Percentiles rank a stretch among this genome's conserved stretches.
phyloP scores from a whole-genome alignment of 1,140 invertebrate species.

The Chrysoperla carnea region DNA sequence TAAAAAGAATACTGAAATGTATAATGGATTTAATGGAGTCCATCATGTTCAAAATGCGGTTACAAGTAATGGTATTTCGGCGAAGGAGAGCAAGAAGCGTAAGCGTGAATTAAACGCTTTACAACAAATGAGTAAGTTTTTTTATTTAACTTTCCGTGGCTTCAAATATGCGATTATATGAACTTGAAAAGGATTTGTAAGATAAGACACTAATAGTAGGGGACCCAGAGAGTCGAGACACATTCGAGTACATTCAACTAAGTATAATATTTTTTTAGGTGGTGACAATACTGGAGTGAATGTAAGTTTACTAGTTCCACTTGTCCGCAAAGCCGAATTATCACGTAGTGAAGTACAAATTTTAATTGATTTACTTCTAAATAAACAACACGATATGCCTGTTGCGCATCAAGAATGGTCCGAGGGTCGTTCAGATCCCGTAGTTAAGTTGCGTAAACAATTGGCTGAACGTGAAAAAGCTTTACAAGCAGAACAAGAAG shows the following conservation, averaged over 20 bases:
- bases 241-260: too few species aligned
- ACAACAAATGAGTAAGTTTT: constrained; percentile 27
- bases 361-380: constrained; percentile 70
- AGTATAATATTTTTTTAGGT: too few species aligned
- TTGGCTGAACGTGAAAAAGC: constrained; percentile 63
- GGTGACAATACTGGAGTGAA: constrained; percentile 40
- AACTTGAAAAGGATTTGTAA: too few species aligned
- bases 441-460: constrained; percentile 71
- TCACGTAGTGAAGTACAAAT: constrained; percentile 73
- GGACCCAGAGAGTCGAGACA: too few species aligned
- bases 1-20: too few species aligned
- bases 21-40: too few species aligned
- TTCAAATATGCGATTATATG: too few species aligned
- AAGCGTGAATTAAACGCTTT: constrained; percentile 30
- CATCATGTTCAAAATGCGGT: too few species aligned
- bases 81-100: constrained; percentile 30
- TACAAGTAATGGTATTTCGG: neutral
- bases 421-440: constrained; percentile 69
- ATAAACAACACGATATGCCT: constrained; percentile 65
- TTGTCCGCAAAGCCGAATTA: constrained; percentile 59
- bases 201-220: too few species aligned
- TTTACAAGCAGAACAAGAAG: constrained; percentile 50
- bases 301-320: constrained; percentile 47
- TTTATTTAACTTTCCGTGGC: too few species aligned
- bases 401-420: constrained; percentile 66